Base-by-base conservation (phyloP, 2,797 vertebrate species). In the Streptopelia turtur region DNA sequence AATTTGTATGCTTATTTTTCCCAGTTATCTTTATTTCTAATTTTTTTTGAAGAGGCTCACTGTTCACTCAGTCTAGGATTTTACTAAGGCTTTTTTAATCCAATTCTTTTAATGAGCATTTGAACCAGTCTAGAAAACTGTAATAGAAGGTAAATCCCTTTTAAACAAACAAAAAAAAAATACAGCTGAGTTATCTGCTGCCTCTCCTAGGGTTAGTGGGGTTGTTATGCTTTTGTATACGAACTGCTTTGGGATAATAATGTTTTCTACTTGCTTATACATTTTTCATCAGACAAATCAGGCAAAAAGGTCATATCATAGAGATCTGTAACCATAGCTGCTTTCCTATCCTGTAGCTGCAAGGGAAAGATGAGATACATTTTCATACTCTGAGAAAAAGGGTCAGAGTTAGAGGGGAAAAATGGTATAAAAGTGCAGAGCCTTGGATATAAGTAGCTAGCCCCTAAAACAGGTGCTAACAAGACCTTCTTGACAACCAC, bases 221-320 rank as follows among this genome's bases (percentile, higher is more conserved):
- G 55, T 72, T 93, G 39, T 83, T 83, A 39, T n/a, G 61, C 72
- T 89, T 90, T 94, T 68, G 39, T 82, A 41, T 92, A 91, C 0
- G 23, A 83, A 90, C 57, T 94, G 91, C 93, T 95, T 87, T 86
- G 83, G 92, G 92, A 96, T 90, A 94, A 86, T 92, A 83, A 64
- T 86, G 45, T 85, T 96, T 90, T 93, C 68, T 92, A 77, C 91
- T 90, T 91, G 60, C 90, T 96, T 92, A 96, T 95, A 90, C 65
- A 94, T 96, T 97, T 96, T 94, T 92, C 90, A 96, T 96, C 83
- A 95, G 83, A 66, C 25, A 89, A 94, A 94, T 88, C 89, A 90
- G 47, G 74, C 39, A 39, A 74, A 92, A 91, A 79, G 57, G 30
- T 66, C 90, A 72, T 89, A 69, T 85, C 43, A 56, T 52, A 80